These are phyloP conservation scores for Sciurus niger DNA, from an alignment of 2,113 vertebrate genomes.

Conservation along the genomic window DNA sequence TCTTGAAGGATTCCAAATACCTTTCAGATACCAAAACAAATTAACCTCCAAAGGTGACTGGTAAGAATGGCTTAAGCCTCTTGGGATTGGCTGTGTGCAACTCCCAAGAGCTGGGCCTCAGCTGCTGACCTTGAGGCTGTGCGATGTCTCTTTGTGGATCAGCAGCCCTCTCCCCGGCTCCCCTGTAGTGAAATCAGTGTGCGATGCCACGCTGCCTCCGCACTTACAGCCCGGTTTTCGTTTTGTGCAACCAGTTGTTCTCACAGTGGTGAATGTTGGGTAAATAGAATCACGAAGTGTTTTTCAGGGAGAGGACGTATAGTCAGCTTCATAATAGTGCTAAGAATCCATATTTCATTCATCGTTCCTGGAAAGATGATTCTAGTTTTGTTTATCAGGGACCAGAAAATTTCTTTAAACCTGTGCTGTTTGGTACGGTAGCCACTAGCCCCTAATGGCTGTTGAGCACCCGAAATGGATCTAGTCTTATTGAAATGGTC, in stretches of 20 bases:
- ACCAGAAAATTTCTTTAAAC: neutral
- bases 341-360: conserved; percentile 22
- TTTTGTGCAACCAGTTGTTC: neutral
- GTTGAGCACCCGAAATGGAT: neutral
- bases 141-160: neutral
- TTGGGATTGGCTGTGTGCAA: conserved; percentile 28
- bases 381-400: conserved; percentile 1
- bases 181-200: neutral
- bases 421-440: neutral
- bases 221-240: neutral
- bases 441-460: neutral
- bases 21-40: conserved; percentile 73
- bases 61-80: conserved; percentile 48
- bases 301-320: neutral
- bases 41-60: conserved; percentile 72
- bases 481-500: neutral
- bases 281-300: neutral
- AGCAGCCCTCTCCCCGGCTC: conserved; percentile 12
- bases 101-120: neutral
- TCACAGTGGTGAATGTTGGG: neutral
- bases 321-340: neutral
- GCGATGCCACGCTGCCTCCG: neutral
- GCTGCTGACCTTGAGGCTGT: conserved; percentile 21
- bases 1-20: conserved; percentile 77
- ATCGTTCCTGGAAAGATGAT: neutral